Percentiles rank a stretch among this genome's conserved stretches.
phyloP scores from a whole-genome alignment of 2,113 vertebrate species.

The Oncorhynchus mykiss region DNA sequence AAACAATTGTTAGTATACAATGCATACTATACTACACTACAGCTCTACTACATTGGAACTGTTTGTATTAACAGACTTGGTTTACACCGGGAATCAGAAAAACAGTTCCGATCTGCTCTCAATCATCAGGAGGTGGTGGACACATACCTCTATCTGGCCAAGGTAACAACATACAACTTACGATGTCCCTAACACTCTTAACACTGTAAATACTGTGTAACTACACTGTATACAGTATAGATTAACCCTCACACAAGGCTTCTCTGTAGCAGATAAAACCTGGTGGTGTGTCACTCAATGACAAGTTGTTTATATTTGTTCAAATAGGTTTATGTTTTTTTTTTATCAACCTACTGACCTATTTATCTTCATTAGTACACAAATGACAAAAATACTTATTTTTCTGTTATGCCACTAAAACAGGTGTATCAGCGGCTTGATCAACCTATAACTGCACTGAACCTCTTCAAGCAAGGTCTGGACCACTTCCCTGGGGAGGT shows the following conservation, averaged over 20 bases:
- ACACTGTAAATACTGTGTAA: no score
- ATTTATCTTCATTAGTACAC: neutral
- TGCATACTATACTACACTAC: neutral
- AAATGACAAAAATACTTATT: neutral
- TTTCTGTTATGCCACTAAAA: conserved; percentile 12
- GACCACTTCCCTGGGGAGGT: conserved; percentile 95
- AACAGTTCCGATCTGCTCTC: conserved; percentile 94
- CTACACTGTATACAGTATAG: neutral
- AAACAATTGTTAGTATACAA: neutral
- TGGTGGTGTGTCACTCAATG: no score
- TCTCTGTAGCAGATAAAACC: no score
- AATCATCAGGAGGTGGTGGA: conserved; percentile 94
- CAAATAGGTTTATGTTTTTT: neutral
- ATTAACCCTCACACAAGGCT: neutral
- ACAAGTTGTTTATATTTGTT: neutral
- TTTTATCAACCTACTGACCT: neutral
- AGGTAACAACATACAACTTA: conserved; percentile 72
- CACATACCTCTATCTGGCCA: conserved; percentile 90
- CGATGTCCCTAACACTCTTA: no score
- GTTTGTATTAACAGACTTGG: conserved; percentile 67
- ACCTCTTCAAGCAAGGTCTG: conserved; percentile 93
- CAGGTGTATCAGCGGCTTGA: conserved; percentile 93
- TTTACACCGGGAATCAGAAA: conserved; percentile 95
- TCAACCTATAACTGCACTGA: conserved; percentile 91
- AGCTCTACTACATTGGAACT: neutral